Percentiles rank a stretch among this genome's conserved stretches.
phyloP scores from a whole-genome alignment of 2,113 vertebrate species.

The Sceloporus tristichus region DNA sequence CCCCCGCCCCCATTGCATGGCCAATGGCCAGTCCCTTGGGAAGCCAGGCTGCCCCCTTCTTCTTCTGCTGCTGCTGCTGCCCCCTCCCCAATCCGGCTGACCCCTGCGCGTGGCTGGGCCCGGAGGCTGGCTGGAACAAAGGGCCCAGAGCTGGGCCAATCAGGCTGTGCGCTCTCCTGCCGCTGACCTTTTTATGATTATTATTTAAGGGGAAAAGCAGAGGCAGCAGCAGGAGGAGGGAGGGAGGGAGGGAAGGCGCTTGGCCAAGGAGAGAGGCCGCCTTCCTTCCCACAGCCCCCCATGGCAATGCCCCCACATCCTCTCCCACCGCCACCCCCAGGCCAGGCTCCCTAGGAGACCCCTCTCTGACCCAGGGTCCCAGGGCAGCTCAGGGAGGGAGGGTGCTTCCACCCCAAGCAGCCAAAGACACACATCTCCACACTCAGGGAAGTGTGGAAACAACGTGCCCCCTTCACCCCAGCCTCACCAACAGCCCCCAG shows the following conservation, averaged over 20 bases:
- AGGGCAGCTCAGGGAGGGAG: not conserved
- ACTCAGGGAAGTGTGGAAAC: not conserved
- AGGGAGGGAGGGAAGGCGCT: not conserved
- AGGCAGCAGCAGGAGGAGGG: constrained; percentile 3
- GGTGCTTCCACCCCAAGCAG: not conserved
- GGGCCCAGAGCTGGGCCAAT: constrained; percentile 46
- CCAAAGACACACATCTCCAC: not conserved
- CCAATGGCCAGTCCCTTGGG: constrained; percentile 44
- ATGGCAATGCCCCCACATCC: constrained; percentile 19
- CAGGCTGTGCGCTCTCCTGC: constrained; percentile 40
- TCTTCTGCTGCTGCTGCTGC: not conserved
- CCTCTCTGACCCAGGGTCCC: not conserved
- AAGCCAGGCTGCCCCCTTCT: constrained; percentile 18
- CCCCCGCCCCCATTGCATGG: not conserved
- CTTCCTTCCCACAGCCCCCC: not conserved
- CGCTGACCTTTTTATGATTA: constrained; percentile 51
- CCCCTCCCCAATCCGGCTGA: constrained; percentile 25
- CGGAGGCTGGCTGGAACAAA: constrained; percentile 49
- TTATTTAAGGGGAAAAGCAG: constrained; percentile 50
- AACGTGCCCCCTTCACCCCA: no score
- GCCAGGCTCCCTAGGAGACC: not conserved
- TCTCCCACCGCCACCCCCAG: not conserved
- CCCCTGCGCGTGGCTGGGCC: constrained; percentile 46
- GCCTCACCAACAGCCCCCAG: no score
- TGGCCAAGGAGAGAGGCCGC: not conserved